Percentiles rank a stretch among this genome's conserved stretches.
phyloP scores from a whole-genome alignment of 2,113 vertebrate species.

The Pterophyllum scalare region DNA sequence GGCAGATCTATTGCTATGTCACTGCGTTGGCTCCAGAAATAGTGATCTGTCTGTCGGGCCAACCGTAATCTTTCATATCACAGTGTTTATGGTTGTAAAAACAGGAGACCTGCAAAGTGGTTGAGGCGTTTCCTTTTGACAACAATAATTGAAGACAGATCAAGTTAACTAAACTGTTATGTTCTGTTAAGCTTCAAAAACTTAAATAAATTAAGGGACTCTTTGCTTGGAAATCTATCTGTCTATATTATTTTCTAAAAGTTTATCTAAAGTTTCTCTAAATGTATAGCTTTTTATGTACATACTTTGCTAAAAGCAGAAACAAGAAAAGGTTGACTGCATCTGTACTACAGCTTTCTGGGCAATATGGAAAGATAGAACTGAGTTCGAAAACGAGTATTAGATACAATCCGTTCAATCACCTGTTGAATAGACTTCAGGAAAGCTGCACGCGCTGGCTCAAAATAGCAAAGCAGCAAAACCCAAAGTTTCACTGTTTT shows the following conservation, averaged over 20 bases:
- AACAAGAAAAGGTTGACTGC: background rate
- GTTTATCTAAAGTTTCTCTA: background rate
- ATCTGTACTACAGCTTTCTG: background rate
- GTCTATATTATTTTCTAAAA: background rate
- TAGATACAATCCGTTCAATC: background rate
- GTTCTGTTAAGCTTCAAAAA: no score
- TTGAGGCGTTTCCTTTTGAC: background rate
- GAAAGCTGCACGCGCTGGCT: background rate
- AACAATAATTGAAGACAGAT: background rate
- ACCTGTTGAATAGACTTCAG: background rate
- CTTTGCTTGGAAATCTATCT: background rate
- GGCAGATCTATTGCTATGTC: conserved; percentile 12
- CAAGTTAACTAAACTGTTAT: background rate
- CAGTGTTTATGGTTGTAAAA: background rate
- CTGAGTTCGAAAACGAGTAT: background rate
- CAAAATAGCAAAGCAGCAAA: background rate
- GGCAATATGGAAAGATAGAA: background rate
- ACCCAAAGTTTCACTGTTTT: background rate
- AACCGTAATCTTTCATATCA: background rate
- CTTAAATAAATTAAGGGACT: background rate
- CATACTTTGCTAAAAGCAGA: background rate
- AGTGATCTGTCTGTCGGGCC: background rate
- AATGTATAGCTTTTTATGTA: background rate
- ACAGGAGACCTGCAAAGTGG: background rate
- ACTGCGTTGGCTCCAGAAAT: background rate